Base-by-base conservation (phyloP, 2,113 vertebrate genomes). In the Oryzias curvinotus region DNA sequence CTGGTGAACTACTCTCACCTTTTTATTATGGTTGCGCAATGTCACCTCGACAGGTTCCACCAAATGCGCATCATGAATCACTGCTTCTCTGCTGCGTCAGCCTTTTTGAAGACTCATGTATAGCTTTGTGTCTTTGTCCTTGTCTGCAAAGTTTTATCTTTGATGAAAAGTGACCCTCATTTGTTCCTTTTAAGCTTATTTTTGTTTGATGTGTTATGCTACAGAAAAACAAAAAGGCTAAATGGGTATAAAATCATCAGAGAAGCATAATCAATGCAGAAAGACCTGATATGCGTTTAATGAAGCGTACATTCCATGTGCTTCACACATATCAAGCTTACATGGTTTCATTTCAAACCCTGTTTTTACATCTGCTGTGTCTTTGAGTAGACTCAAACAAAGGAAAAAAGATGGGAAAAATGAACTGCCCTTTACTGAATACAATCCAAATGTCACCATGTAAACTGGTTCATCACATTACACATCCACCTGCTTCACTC, bases 41-140 rank as follows among this genome's bases (percentile, higher is more conserved):
- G 30, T 52, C 26, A 18, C 48, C 45, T 36, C 26, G 57, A 49
- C 18, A 5, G 60, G 17, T 42, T 57, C 25, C 8, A 60, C 59
- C 58, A 68, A n/a, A 67, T 62, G 63, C 52, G 66, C 42, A 52
- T 2, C 5, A n/a, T 68, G 54, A 75, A 67, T 79, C 26, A 74
- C 18, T 18, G 16, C 60, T 10, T 65, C 75, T 70, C 28, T 67
- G 66, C 77, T 57, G 65, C 26, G 5, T 73, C 60, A 68, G 78
- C 60, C 50, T 57, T 64, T 68, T 49, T 36, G 8, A 50, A 47
- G 42, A 8, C n/a, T 21, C 51, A 52, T 56, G 13, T 68, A 3
- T 19, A 46, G 57, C 25, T 73, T 73, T 63, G 68, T 78, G 41
- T 55, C 47, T 60, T 6, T 18, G 55, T 66, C 77, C 81, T 83